A percentile compares a stretch with the other conserved stretches of the same genome.
These are phyloP conservation scores for Drosophila incognita DNA, from an alignment of 2,888 invertebrate genomes.

Conservation along the genomic window DNA sequence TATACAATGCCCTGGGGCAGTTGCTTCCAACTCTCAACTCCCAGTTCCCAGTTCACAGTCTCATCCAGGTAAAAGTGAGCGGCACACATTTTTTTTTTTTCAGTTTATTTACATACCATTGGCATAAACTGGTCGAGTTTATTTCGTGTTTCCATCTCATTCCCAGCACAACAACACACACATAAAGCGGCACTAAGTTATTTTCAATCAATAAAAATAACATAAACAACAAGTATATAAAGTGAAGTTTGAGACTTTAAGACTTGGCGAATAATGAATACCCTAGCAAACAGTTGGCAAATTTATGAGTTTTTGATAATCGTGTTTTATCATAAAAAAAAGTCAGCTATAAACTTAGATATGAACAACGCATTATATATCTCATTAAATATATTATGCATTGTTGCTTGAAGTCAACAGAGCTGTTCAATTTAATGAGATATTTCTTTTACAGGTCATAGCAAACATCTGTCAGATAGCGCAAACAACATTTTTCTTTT, in stretches of 20 bases:
- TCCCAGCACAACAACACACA: conserved; percentile 27
- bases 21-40: not conserved
- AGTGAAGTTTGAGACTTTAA: not conserved
- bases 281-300: not conserved
- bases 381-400: not conserved
- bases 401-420: not conserved
- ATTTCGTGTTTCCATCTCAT: conserved; percentile 43
- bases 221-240: conserved; percentile 67
- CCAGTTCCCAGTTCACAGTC: not conserved
- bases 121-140: conserved; percentile 73
- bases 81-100: conserved; percentile 31
- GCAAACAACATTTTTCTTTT: not conserved
- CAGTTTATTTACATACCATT: conserved; percentile 73
- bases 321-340: not conserved
- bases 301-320: not conserved
- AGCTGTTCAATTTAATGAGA: not conserved
- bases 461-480: not conserved
- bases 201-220: conserved; percentile 79
- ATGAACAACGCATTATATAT: not conserved
- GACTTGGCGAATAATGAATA: conserved; percentile 3
- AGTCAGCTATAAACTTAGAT: not conserved
- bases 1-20: conserved; percentile 37
- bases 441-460: not conserved
- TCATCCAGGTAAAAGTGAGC: conserved; percentile 18
- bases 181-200: conserved; percentile 77